phyloP scores from a whole-genome alignment of 92 coral and sea anemone species.

The Parazoanthus darwini region DNA sequence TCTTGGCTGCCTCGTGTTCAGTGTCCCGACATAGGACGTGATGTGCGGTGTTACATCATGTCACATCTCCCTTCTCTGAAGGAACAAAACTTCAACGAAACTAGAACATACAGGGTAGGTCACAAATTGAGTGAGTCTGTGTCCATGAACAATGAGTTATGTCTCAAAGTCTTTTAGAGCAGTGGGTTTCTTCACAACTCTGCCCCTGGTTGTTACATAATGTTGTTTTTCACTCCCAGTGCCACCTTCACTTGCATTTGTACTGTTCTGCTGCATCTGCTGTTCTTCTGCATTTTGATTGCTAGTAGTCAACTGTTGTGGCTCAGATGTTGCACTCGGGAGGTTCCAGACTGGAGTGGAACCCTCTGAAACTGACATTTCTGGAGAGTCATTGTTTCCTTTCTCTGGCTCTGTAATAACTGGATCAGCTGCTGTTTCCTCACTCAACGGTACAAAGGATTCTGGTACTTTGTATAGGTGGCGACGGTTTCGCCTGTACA shows the following conservation, averaged over 20 bases:
- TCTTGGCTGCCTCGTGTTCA: too few species aligned
- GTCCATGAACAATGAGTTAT: slow-evolving; percentile 1
- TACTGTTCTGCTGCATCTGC: neutral
- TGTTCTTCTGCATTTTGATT: neutral
- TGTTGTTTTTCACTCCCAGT: slow-evolving; percentile 4
- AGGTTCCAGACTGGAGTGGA: neutral
- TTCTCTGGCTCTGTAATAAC: slow-evolving; percentile 2
- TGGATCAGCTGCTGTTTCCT: slow-evolving; percentile 21
- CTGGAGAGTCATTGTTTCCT: slow-evolving; percentile 1
- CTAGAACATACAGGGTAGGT: neutral
- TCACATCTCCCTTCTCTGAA: slow-evolving; percentile 19
- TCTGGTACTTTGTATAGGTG: too few species aligned
- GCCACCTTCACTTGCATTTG: neutral
- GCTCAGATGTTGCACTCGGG: slow-evolving; percentile 7
- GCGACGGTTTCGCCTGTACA: too few species aligned
- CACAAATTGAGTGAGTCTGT: slow-evolving; percentile 1
- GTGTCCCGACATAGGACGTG: too few species aligned
- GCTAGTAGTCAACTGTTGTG: neutral
- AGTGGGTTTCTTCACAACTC: slow-evolving; percentile 24
- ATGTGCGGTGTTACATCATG: neutral
- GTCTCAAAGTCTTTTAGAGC: slow-evolving; percentile 19
- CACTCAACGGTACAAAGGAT: too few species aligned
- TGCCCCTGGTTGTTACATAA: slow-evolving; percentile 18
- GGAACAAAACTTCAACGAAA: neutral
- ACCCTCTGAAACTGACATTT: neutral